A percentile compares a stretch with the other conserved stretches of the same genome.
Conservation (phyloP, 2,797 vertebrate species). For the Aphelocoma californica region DNA sequence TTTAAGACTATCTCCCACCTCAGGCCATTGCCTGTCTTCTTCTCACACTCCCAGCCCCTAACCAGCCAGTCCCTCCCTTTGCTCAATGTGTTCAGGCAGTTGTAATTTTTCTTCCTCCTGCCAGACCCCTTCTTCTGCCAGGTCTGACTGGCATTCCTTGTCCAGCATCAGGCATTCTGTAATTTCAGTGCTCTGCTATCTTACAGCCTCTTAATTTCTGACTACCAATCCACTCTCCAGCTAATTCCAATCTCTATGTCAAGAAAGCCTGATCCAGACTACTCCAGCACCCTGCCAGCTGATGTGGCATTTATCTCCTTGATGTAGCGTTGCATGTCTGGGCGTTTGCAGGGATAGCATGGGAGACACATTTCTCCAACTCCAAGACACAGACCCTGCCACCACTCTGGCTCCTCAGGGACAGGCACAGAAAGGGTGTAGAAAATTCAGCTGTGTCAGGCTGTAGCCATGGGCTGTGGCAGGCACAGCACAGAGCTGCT, state of each 20-base stretch:
- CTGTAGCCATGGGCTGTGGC: background rate
- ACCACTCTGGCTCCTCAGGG: background rate
- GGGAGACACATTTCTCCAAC: accelerated
- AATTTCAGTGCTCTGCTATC: background rate
- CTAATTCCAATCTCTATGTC: background rate
- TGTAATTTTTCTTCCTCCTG: background rate
- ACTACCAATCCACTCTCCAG: background rate
- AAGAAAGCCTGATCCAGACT: background rate
- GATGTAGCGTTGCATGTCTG: background rate
- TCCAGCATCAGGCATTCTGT: background rate
- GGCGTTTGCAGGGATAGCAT: background rate
- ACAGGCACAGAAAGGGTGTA: background rate
- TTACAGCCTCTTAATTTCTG: background rate
- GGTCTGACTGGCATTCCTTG: background rate
- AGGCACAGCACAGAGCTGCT: background rate
- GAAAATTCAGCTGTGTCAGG: background rate
- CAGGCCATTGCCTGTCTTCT: background rate
- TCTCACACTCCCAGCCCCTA: accelerated
- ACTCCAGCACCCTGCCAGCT: background rate
- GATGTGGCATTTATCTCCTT: background rate
- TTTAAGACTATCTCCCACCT: background rate
- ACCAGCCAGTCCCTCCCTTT: background rate
- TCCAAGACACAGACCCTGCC: background rate
- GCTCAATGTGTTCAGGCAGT: background rate
- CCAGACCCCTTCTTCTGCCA: background rate